These are phyloP conservation scores for Corythornis vintsioides DNA, from an alignment of 2,113 vertebrate genomes.

Conservation along the genomic window DNA sequence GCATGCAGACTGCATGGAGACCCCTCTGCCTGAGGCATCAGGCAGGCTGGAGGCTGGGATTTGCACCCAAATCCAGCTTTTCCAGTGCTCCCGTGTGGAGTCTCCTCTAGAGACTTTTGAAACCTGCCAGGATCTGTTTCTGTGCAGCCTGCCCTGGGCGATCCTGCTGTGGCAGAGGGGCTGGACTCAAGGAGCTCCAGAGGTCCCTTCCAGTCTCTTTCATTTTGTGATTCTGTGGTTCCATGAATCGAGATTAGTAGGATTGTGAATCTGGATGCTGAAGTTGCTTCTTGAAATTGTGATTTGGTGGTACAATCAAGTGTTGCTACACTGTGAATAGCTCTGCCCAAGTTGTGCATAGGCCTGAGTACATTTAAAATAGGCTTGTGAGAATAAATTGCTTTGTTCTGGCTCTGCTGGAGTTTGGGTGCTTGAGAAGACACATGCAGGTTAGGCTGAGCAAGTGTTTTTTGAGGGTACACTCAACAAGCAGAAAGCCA, in stretches of 20 bases:
- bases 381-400: background rate
- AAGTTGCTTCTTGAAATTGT: background rate
- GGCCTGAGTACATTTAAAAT: background rate
- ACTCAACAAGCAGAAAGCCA: background rate
- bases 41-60: background rate
- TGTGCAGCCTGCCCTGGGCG: no score
- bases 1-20: fast-evolving
- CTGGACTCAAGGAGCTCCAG: no score
- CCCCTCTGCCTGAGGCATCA: background rate
- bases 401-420: background rate
- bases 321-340: fast-evolving
- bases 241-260: background rate
- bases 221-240: no score
- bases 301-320: fast-evolving
- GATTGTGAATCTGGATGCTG: background rate
- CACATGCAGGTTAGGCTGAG: background rate
- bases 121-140: no score
- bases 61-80: background rate
- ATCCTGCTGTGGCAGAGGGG: no score
- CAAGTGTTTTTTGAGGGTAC: background rate
- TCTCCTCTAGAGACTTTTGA: no score
- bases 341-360: background rate
- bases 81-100: no score
- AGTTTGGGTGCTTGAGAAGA: background rate
- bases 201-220: no score